Evolutionary conservation across 2,113 vertebrate genomes (phyloP).

Genomic region (Agelaius tricolor): DNA sequence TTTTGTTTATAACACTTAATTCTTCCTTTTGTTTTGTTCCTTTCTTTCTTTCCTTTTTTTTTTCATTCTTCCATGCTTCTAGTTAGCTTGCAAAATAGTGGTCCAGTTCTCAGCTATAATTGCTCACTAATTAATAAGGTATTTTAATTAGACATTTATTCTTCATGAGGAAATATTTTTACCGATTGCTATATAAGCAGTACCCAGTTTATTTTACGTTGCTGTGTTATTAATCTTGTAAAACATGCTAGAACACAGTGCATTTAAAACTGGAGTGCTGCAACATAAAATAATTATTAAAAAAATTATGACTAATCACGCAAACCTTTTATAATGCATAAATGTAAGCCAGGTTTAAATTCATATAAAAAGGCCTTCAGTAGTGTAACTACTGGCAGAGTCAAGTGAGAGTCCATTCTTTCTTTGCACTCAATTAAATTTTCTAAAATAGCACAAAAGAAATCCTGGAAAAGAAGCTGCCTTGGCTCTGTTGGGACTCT

Average conservation of each 20-base stretch:
- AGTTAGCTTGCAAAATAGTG: background rate
- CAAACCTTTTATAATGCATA: background rate
- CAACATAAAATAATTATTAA: background rate
- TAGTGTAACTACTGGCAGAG: background rate
- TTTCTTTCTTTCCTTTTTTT: background rate
- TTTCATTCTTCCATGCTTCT: background rate
- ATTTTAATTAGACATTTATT: background rate
- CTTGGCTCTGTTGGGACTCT: background rate
- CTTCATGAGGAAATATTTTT: background rate
- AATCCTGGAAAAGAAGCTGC: background rate
- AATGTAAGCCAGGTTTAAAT: background rate
- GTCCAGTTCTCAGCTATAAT: background rate
- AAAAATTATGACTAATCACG: background rate
- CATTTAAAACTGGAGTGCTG: background rate
- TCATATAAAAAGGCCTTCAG: background rate
- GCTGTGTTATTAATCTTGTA: background rate
- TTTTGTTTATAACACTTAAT: background rate
- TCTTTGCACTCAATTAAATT: background rate
- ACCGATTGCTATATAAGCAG: background rate
- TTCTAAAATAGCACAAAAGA: background rate
- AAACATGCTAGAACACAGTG: background rate
- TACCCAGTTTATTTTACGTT: background rate
- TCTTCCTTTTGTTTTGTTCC: background rate
- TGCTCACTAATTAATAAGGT: background rate
- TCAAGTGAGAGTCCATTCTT: background rate